Conservation (phyloP, 2,113 vertebrate species). For the Pterocles gutturalis region DNA sequence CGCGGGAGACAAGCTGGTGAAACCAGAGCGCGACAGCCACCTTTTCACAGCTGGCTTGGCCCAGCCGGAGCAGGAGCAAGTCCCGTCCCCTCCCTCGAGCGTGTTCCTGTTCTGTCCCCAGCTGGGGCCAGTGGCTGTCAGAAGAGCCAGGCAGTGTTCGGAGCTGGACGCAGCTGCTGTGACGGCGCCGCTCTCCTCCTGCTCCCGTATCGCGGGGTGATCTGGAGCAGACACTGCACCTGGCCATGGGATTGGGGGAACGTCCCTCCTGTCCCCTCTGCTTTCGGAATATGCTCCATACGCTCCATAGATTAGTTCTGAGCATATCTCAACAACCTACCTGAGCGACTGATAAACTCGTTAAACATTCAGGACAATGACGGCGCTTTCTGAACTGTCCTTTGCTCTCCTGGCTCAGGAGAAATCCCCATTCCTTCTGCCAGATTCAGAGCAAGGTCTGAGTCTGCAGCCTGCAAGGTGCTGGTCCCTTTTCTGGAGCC, state of each 20-base stretch:
- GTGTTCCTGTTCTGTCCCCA: background rate
- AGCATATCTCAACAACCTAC: background rate
- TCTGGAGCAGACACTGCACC: background rate
- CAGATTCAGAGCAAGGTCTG: background rate
- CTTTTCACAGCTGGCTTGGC: background rate
- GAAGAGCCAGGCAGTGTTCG: background rate
- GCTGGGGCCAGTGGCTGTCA: rapidly evolving
- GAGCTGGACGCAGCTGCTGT: background rate
- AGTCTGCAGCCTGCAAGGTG: background rate
- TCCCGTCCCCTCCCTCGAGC: background rate
- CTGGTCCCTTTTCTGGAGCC: background rate
- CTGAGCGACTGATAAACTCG: background rate
- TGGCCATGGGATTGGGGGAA: background rate
- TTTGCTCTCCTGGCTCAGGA: background rate
- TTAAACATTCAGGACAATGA: background rate
- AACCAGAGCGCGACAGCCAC: background rate
- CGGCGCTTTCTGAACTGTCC: background rate
- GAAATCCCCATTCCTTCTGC: background rate
- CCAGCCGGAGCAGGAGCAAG: background rate
- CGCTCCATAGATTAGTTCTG: background rate
- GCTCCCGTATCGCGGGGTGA: background rate
- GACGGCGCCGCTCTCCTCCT: background rate
- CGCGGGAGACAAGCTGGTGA: background rate
- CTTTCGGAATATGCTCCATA: background rate
- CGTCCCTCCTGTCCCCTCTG: background rate